Percentiles rank a stretch among this genome's conserved stretches.
Conservation (phyloP, 2,113 vertebrate genomes). For the Pluvialis apricaria region DNA sequence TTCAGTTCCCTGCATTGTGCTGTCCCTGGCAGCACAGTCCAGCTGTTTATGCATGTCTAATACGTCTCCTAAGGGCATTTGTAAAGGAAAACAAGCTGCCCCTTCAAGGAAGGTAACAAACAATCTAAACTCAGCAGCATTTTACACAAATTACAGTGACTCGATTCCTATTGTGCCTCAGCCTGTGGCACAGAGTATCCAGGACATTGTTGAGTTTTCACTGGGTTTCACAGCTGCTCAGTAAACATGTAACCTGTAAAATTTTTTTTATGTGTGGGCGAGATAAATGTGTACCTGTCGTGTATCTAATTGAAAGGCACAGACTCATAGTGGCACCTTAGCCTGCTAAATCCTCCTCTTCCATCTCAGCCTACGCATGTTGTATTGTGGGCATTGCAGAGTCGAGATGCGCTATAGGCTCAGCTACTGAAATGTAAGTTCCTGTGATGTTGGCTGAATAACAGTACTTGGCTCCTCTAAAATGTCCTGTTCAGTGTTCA, state of each 20-base stretch:
- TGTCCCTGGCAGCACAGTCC: conserved; percentile 4
- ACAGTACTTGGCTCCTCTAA: neutral
- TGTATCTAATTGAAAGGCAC: neutral
- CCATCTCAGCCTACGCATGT: neutral
- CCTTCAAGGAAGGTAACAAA: conserved; percentile 21
- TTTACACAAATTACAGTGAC: conserved; percentile 2
- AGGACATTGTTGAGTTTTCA: neutral
- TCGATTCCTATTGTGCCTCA: neutral
- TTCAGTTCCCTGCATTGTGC: neutral
- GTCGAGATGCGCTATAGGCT: neutral
- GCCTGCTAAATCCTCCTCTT: neutral
- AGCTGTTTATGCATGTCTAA: conserved; percentile 46
- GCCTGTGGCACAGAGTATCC: neutral
- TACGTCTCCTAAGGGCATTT: neutral
- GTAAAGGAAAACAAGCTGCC: conserved; percentile 17
- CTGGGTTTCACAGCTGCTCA: neutral
- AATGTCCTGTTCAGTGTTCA: neutral
- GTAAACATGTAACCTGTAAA: neutral
- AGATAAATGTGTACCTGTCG: neutral
- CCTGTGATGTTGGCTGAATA: neutral
- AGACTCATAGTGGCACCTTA: neutral
- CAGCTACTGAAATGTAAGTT: neutral
- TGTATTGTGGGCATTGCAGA: neutral
- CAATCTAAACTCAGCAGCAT: neutral
- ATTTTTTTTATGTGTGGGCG: neutral